These are phyloP conservation scores for Sebastes oblongus DNA, from an alignment of 2,797 vertebrate species.

Conservation along the genomic window DNA sequence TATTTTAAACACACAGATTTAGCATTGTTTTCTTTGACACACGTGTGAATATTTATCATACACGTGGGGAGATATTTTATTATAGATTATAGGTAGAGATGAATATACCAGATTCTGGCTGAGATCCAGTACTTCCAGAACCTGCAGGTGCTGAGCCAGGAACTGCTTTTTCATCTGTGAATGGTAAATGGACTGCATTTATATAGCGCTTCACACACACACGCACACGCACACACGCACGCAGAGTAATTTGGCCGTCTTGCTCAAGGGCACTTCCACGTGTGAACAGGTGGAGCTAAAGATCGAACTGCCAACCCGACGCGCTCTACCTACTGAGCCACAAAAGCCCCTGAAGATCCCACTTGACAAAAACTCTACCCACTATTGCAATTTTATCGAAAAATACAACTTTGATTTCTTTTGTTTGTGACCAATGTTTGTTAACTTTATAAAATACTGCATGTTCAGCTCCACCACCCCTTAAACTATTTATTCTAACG, in stretches of 20 bases:
- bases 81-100: background rate
- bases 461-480: too few relatives aligned
- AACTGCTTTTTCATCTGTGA: slow-evolving; percentile 9
- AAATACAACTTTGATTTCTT: too few relatives aligned
- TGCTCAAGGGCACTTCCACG: background rate
- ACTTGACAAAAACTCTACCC: too few relatives aligned
- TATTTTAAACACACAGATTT: background rate
- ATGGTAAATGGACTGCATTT: background rate
- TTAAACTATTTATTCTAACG: too few relatives aligned
- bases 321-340: background rate
- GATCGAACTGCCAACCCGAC: background rate
- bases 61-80: background rate
- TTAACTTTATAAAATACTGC: too few relatives aligned
- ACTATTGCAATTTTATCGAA: too few relatives aligned
- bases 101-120: slow-evolving; percentile 6
- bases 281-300: background rate
- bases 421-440: too few relatives aligned
- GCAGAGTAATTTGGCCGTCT: background rate
- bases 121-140: background rate
- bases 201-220: background rate
- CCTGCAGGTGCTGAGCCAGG: background rate
- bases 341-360: too few relatives aligned
- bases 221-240: background rate
- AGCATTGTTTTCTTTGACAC: background rate
- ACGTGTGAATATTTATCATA: background rate